These are phyloP conservation scores for Cairina moschata DNA, from an alignment of 2,113 vertebrate species.

Conservation along the genomic window DNA sequence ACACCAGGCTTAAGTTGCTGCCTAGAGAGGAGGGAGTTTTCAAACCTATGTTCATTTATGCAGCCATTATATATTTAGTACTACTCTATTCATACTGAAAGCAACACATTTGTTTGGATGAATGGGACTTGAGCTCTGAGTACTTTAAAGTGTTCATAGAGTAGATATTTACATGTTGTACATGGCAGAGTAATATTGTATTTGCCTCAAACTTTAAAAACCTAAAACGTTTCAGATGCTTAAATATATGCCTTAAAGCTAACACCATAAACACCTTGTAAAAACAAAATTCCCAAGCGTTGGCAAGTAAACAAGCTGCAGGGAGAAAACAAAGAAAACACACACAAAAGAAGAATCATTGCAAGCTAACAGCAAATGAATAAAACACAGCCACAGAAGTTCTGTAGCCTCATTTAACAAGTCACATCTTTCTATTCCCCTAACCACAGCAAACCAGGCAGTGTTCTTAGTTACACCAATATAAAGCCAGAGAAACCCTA, in stretches of 20 bases:
- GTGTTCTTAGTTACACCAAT: not conserved
- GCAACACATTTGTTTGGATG: not conserved
- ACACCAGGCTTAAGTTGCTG: not conserved
- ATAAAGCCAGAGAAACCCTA: not conserved
- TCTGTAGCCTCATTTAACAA: not conserved
- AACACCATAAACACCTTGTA: conserved; percentile 40
- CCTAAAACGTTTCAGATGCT: not conserved
- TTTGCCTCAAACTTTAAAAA: conserved; percentile 40
- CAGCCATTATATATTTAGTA: not conserved
- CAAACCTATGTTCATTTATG: rapidly evolving
- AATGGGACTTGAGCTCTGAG: not conserved
- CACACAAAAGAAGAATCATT: not conserved
- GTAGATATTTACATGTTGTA: not conserved
- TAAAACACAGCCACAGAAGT: not conserved
- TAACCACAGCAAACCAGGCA: rapidly evolving
- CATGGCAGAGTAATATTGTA: not conserved
- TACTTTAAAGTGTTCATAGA: not conserved
- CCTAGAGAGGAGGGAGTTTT: not conserved
- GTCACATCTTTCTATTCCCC: not conserved
- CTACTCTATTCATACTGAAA: not conserved
- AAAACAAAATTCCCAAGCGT: conserved; percentile 46
- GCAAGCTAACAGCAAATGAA: not conserved
- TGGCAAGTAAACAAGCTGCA: conserved; percentile 37
- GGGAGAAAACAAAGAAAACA: conserved; percentile 16
- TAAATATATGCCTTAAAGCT: conserved; percentile 33